A percentile compares a stretch with the other conserved stretches of the same genome.
Evolutionary conservation across 2,888 invertebrate genomes (phyloP).

Genomic region (Ommatoiulus sabulosus): DNA sequence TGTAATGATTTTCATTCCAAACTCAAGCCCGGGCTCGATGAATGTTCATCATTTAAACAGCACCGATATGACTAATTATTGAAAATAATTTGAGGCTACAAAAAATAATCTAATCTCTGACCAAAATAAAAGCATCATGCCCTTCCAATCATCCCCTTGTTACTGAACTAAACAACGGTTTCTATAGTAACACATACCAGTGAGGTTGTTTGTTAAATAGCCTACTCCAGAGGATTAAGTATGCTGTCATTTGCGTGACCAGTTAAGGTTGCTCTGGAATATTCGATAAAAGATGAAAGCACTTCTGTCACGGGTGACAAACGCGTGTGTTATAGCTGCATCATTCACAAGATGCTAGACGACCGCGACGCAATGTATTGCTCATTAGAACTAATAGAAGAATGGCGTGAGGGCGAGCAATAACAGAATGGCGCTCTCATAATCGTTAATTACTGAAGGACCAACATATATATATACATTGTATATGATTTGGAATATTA

Average conservation of each 20-base stretch:
- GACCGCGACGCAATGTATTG: not conserved
- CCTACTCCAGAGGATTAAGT: conserved; percentile 7
- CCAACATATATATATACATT: too few species aligned
- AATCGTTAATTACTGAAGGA: not conserved
- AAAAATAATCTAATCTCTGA: not conserved
- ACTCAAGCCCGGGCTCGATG: too few species aligned
- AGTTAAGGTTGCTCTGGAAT: not conserved
- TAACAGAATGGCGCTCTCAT: not conserved
- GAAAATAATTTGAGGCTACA: not conserved
- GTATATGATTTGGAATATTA: too few species aligned
- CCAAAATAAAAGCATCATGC: not conserved
- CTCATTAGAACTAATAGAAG: not conserved
- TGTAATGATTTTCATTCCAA: not conserved
- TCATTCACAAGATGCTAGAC: not conserved
- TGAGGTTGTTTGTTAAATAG: not conserved
- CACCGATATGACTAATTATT: too few species aligned
- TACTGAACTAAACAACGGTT: not conserved
- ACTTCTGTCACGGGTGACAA: not conserved
- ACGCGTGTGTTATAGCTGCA: not conserved
- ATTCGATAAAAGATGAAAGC: not conserved
- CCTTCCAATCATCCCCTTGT: conserved; percentile 5
- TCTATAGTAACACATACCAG: not conserved
- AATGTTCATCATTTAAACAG: too few species aligned
- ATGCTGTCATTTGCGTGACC: conserved; percentile 12
- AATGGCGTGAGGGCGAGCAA: not conserved